Evolutionary conservation across 2,113 vertebrate species (phyloP), one percentile per base, ranked within the genome.

Genomic region (Ageneiosus marmoratus): DNA sequence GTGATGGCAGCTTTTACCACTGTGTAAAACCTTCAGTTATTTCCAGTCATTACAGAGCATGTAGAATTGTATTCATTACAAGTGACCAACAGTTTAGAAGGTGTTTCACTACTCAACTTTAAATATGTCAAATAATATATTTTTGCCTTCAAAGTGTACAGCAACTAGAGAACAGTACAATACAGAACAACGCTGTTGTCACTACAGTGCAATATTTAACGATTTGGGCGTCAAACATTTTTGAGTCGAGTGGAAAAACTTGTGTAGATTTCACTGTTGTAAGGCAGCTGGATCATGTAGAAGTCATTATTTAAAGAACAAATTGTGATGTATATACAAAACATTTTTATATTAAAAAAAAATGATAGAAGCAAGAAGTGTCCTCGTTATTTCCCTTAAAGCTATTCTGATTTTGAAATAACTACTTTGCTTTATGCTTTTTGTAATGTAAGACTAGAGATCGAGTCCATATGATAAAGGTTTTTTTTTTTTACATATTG

Each of bases 241-340:
- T 44, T 76, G 73, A 37, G 46, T 6, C n/a, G 51, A 51, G 73
- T 76, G 32, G 9, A 55, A 55, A 76, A 55, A 8, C 37, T 12
- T 34, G 50, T 22, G 46, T 4, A 76, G 73, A 37, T 55, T 62
- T 65, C 60, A 50, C 9, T 69, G 6, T 69, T 80, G 20, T 55
- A 69, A 41, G 79, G 80, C 84, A 89, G 85, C 85, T 84, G 60
- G 80, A 88, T 84, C 87, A 55, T 75, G 86, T 89, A 91, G 84
- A 85, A 88, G 79, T 88, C 48, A 62, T 91, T 93, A 92, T 93
- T 94, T 94, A 89, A 93, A 82, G 46, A 87, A 82, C 6, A 72
- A 83, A 91, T 92, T 90, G 89, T 91, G 70, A 87, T 90, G 81
- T 90, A 84, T 89, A 88, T 89, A 88, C 73, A 85, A 82, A 87